Evolutionary conservation across 1,140 invertebrate genomes (phyloP).

Genomic region (Drosophila lowei): DNA sequence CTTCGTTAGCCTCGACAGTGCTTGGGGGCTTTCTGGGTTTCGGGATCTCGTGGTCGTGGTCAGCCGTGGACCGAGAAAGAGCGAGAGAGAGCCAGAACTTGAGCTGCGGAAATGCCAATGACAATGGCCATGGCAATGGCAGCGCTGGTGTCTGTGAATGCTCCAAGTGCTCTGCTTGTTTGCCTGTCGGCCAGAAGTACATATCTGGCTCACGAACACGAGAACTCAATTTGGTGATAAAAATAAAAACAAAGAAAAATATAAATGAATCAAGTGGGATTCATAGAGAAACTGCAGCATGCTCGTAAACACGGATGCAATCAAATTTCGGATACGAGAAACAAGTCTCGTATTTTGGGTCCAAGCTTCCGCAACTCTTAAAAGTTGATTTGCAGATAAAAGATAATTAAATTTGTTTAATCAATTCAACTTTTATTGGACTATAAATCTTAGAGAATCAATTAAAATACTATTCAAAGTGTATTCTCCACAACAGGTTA

Average conservation of each 20-base stretch:
- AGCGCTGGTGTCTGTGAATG: constrained; percentile 24
- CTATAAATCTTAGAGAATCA: too few species aligned
- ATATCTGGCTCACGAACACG: constrained; percentile 47
- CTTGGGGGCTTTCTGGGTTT: constrained; percentile 29
- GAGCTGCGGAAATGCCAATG: constrained; percentile 31
- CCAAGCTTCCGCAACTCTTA: too few species aligned
- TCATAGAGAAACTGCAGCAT: constrained; percentile 9
- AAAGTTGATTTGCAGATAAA: too few species aligned
- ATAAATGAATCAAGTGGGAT: constrained; percentile 1
- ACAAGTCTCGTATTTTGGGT: too few species aligned
- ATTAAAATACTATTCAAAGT: too few species aligned
- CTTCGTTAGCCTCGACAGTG: constrained; percentile 61
- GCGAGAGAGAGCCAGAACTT: constrained; percentile 1
- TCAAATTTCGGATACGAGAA: too few species aligned
- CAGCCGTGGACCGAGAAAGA: constrained; percentile 4
- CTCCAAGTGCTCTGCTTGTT: constrained; percentile 43
- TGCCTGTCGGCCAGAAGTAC: constrained; percentile 36
- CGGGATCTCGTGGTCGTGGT: constrained; percentile 49
- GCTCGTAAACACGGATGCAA: neutral
- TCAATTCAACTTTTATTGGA: too few species aligned
- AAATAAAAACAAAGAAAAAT: constrained; percentile 25
- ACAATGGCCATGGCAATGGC: constrained; percentile 29
- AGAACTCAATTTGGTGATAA: constrained; percentile 72
- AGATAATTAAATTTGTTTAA: too few species aligned
- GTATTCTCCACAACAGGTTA: too few species aligned